Percentiles rank a stretch among this genome's conserved stretches.
Evolutionary conservation across 2,888 invertebrate genomes (phyloP).

Genomic region (Hirtodrosophila confusa): DNA sequence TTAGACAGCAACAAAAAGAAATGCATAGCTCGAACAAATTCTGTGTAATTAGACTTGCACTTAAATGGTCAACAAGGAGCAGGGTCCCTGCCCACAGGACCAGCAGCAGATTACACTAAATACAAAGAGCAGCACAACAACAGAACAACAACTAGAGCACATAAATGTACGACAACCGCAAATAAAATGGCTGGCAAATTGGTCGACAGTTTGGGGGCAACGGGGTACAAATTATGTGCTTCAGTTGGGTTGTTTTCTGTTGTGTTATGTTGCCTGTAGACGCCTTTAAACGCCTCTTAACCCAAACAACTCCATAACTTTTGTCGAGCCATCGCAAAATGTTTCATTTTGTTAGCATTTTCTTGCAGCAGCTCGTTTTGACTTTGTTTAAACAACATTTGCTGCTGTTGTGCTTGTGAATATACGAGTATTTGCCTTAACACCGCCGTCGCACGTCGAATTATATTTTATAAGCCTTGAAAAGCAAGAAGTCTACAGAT

Average conservation of each 20-base stretch:
- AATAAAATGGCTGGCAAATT: constrained; percentile 75
- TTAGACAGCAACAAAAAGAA: constrained; percentile 2
- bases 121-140: constrained; percentile 34
- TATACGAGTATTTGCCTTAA: constrained; percentile 62
- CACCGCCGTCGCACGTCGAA: constrained; percentile 62
- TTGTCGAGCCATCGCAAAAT: constrained; percentile 29
- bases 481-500: neutral
- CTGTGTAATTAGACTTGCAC: constrained; percentile 70
- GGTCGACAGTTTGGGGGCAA: constrained; percentile 17
- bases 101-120: constrained; percentile 58
- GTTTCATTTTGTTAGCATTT: constrained; percentile 25
- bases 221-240: constrained; percentile 54
- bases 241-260: constrained; percentile 1
- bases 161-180: constrained; percentile 69
- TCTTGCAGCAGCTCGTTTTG: constrained; percentile 49
- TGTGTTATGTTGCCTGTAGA: constrained; percentile 35
- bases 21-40: constrained; percentile 58
- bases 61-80: constrained; percentile 73
- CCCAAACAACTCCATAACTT: constrained; percentile 44
- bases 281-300: constrained; percentile 54
- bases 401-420: constrained; percentile 30
- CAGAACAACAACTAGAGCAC: constrained; percentile 28
- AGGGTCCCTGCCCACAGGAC: constrained; percentile 19
- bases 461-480: constrained; percentile 71
- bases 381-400: constrained; percentile 54